Evolutionary conservation across 2,888 invertebrate genomes (phyloP).

Genomic region (Macrosiphum euphorbiae): DNA sequence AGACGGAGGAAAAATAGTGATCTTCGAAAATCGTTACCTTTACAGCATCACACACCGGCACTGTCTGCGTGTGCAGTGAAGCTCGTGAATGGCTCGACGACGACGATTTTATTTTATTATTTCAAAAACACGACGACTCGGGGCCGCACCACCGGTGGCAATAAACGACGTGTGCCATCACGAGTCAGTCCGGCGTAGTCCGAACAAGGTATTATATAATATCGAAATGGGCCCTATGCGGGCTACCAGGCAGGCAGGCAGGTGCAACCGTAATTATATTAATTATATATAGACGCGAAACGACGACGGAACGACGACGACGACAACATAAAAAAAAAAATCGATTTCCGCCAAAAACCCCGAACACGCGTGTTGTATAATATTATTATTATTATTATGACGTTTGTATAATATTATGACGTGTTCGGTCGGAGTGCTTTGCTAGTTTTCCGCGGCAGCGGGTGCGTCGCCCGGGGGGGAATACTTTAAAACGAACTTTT

Average conservation of each 20-base stretch:
- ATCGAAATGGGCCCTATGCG: not conserved
- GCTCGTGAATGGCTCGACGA: not conserved
- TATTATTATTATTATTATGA: not conserved
- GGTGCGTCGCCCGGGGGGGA: not conserved
- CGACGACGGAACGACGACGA: not conserved
- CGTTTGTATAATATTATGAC: not conserved
- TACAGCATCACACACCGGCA: not conserved
- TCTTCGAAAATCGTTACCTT: not conserved
- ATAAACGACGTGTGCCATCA: not conserved
- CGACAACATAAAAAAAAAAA: not conserved
- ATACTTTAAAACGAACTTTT: not conserved
- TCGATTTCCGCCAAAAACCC: not conserved
- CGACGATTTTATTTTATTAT: not conserved
- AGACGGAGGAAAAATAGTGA: not conserved
- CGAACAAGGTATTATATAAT: not conserved
- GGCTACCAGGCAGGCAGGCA: too few relatives aligned
- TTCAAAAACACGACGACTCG: not conserved
- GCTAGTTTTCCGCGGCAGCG: not conserved
- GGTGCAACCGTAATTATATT: not conserved
- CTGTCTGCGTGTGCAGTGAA: not conserved
- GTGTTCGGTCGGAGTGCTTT: not conserved
- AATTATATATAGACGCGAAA: not conserved
- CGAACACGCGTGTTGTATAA: not conserved
- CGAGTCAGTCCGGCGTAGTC: not conserved
- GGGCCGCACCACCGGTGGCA: not conserved